Percentiles rank a stretch among this genome's conserved stretches.
phyloP scores from a whole-genome alignment of 2,113 vertebrate genomes.

The Tor tambroides region DNA sequence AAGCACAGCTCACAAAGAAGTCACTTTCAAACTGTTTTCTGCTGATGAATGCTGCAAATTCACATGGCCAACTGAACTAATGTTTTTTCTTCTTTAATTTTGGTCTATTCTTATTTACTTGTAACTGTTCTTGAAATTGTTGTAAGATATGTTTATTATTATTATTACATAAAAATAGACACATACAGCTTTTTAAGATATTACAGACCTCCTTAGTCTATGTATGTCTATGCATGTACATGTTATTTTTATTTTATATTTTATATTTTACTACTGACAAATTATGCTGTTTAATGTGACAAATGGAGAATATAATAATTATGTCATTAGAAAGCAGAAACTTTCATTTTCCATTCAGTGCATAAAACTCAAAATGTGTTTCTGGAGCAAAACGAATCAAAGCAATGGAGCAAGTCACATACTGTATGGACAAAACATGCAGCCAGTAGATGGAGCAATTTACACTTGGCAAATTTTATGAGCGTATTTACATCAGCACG shows the following conservation, averaged over 20 bases:
- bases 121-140: too few relatives aligned
- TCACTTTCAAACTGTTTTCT: neutral
- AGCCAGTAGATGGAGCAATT: slow-evolving; percentile 29
- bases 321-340: neutral
- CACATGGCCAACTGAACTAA: neutral
- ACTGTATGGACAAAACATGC: slow-evolving; percentile 10
- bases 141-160: too few relatives aligned
- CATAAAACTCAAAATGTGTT: neutral
- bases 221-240: too few relatives aligned
- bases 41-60: neutral
- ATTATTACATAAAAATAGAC: too few relatives aligned
- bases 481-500: neutral
- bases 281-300: neutral
- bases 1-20: neutral
- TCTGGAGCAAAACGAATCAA: neutral
- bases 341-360: neutral
- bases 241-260: neutral
- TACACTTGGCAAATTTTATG: slow-evolving; percentile 39
- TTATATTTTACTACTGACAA: too few relatives aligned
- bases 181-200: too few relatives aligned
- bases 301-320: neutral
- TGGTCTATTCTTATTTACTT: too few relatives aligned
- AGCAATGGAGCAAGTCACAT: neutral
- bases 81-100: too few relatives aligned
- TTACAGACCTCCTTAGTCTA: neutral